Evolutionary conservation across 2,797 vertebrate species (phyloP).

Genomic region (Poecile montanus): DNA sequence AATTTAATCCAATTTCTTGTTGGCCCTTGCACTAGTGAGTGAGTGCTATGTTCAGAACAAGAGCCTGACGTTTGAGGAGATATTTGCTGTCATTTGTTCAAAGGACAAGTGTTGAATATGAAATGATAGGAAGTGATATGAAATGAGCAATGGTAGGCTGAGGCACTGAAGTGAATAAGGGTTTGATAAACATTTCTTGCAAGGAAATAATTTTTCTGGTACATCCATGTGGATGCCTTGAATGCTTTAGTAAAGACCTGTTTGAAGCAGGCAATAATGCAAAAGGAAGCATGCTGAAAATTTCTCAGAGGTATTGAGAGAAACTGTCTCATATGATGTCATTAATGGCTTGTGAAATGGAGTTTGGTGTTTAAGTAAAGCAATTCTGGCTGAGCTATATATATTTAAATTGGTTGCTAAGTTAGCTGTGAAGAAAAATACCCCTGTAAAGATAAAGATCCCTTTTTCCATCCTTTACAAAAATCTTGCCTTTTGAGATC

Average conservation of each 20-base stretch:
- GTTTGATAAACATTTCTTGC: not conserved
- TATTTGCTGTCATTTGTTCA: not conserved
- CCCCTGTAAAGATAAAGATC: not conserved
- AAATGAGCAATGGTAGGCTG: not conserved
- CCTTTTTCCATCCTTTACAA: not conserved
- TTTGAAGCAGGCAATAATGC: not conserved
- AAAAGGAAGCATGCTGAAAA: not conserved
- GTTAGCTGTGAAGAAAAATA: not conserved
- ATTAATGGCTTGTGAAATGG: conserved; percentile 14
- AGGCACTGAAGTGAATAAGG: not conserved
- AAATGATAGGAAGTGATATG: not conserved
- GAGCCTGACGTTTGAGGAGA: not conserved
- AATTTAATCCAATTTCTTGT: not conserved
- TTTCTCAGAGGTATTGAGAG: not conserved
- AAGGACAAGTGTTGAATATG: not conserved
- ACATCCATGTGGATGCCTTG: not conserved
- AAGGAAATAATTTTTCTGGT: not conserved
- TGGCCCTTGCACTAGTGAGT: not conserved
- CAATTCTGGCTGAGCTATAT: not conserved
- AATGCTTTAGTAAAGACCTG: not conserved
- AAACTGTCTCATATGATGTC: not conserved
- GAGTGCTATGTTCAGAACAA: not conserved
- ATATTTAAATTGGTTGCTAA: conserved; percentile 10
- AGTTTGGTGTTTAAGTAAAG: not conserved
- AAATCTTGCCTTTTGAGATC: not conserved